phyloP scores from a whole-genome alignment of 2,888 invertebrate species.

The Drosophila aldrichi region DNA sequence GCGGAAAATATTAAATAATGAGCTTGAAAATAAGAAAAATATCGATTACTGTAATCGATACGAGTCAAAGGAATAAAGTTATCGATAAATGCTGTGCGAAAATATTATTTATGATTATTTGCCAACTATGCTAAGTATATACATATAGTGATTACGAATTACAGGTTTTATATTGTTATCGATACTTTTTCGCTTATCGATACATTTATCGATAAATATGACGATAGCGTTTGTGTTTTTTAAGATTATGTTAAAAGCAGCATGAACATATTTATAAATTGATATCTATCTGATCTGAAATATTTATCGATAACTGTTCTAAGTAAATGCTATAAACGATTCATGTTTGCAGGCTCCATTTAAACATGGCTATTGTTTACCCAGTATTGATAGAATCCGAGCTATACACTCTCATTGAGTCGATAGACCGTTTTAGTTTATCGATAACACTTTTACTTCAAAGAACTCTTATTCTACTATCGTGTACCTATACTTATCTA shows the following conservation, averaged over 20 bases:
- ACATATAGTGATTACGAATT: no score
- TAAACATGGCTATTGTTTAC: no score
- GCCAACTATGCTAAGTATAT: neutral
- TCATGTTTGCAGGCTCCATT: no score
- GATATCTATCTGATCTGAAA: no score
- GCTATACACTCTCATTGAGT: neutral
- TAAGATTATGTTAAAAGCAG: no score
- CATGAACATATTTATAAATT: no score
- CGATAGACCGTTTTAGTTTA: neutral
- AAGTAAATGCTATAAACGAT: neutral
- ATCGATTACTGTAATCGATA: neutral
- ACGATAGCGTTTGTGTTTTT: no score
- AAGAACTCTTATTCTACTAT: no score
- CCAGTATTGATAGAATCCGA: no score
- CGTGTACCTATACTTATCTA: no score
- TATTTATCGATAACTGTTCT: neutral
- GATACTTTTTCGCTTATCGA: neutral
- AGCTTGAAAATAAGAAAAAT: neutral
- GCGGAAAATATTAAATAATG: neutral
- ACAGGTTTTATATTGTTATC: neutral
- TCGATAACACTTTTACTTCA: slow-evolving; percentile 4
- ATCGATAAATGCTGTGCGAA: neutral
- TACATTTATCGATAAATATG: no score
- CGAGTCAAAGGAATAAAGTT: no score
- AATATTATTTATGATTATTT: neutral